Evolutionary conservation across 2,888 invertebrate genomes (phyloP), one percentile per base, ranked within the genome.

Genomic region (Zygaena filipendulae): DNA sequence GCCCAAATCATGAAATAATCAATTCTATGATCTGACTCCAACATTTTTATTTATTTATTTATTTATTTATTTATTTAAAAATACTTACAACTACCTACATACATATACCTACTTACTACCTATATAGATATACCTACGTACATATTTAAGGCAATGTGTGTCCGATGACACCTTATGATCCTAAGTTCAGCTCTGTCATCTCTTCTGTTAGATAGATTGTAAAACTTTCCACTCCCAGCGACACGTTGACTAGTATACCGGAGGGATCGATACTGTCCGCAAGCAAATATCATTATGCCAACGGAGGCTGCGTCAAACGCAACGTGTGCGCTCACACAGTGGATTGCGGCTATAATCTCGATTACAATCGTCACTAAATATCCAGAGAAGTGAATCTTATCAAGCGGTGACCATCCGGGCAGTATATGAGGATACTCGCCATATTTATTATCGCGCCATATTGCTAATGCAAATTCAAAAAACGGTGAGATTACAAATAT

Each of bases 211-310:
- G 47, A 49, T 6, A 56, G 16, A 7, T 31, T 30, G 18, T 29
- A 56, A 0, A 19, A 24, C 10, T 32, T 42, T 2, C 66, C 66
- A 2, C 32, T 47, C 0, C 69, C 68, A 1, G 54, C 71, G 21
- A 74, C 61, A 12, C 39, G 43, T 30, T 55, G 50, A 35, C 64
- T 53, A 28, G 53, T 54, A 3, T 50, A 32, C 3, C 54, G 52
- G 3, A 75, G 42, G 13, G 56, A 35, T 4, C 45, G 35, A 39
- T 60, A 70, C 36, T 72, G 70, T 0, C 70, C 71, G 24, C 62
- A 57, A n/a, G 59, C 36, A 27, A 69, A 69, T 28, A 69, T 60
- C 60, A 71, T 69, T 4, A 68, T 38, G 0, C 69, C 69, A 1
- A 68, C 47, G 5, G 51, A 44, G 2, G 55, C 49, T 13, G 60